Evolutionary conservation across 2,888 invertebrate genomes (phyloP).

Genomic region (Leucozona laternaria): DNA sequence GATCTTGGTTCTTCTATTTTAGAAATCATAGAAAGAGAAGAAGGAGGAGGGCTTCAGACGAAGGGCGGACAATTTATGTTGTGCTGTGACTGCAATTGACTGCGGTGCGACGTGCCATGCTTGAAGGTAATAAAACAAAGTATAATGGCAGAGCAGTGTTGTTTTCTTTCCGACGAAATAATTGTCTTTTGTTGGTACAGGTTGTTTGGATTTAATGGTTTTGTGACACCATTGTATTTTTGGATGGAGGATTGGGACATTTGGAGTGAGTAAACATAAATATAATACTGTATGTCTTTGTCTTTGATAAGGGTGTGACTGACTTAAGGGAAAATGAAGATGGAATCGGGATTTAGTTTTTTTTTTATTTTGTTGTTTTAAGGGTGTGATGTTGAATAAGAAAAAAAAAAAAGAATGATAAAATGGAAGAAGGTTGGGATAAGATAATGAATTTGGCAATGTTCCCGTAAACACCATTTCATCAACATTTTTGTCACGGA

Average conservation of each 20-base stretch:
- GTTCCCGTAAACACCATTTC: not conserved
- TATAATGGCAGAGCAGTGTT: constrained; percentile 34
- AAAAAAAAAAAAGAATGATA: not conserved
- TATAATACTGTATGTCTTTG: constrained; percentile 25
- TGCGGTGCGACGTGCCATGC: constrained; percentile 62
- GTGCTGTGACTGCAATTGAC: constrained; percentile 58
- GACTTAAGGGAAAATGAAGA: constrained; percentile 18
- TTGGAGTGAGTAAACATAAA: constrained; percentile 27
- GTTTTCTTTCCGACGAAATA: constrained; percentile 48
- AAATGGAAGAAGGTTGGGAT: not conserved
- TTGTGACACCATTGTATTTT: constrained; percentile 41
- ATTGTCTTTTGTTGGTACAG: constrained; percentile 65
- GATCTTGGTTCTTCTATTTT: constrained; percentile 22
- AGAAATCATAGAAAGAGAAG: not conserved
- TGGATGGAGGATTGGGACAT: constrained; percentile 15
- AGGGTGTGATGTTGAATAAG: constrained; percentile 13
- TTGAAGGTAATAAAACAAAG: constrained; percentile 63
- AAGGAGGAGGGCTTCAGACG: not conserved
- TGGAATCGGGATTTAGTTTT: constrained; percentile 2
- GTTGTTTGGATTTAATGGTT: constrained; percentile 54
- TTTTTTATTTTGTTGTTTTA: constrained; percentile 13
- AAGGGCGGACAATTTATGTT: constrained; percentile 42
- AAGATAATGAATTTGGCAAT: constrained; percentile 7
- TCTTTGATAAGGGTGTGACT: constrained; percentile 33
- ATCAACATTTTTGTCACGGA: not conserved